Conservation (phyloP, 92 coral and sea anemone species). For the Actinernus sp. region DNA sequence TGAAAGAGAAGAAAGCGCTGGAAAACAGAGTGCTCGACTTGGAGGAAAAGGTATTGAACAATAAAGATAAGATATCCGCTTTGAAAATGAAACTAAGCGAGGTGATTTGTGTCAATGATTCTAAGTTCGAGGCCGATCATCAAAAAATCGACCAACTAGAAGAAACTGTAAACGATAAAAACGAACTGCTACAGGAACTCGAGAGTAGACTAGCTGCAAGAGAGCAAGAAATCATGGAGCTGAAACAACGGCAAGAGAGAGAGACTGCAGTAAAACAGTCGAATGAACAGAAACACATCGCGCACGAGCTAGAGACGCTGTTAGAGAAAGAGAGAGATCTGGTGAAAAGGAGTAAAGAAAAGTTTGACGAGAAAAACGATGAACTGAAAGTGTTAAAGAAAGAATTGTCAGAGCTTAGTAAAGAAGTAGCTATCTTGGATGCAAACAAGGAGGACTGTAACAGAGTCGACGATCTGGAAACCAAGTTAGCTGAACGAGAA, state of each 20-base stretch:
- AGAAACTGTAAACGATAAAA: conserved; percentile 37
- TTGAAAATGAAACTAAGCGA: conserved; percentile 61
- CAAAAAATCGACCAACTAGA: conserved; percentile 45
- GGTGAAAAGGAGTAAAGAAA: not conserved
- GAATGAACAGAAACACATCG: conserved; percentile 7
- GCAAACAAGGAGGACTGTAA: conserved; percentile 49
- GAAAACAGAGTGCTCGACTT: conserved; percentile 42
- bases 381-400: conserved; percentile 18
- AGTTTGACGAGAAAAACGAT: conserved; percentile 12
- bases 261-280: conserved; percentile 2
- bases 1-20: conserved; percentile 58
- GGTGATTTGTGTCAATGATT: conserved; percentile 5
- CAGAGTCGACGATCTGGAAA: conserved; percentile 42
- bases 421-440: conserved; percentile 30
- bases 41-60: conserved; percentile 64
- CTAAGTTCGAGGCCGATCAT: conserved; percentile 21
- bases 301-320: conserved; percentile 33
- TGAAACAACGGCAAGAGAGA: conserved; percentile 11
- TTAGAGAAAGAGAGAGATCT: conserved; percentile 3
- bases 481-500: conserved; percentile 17
- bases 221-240: conserved; percentile 20
- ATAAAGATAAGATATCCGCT: conserved; percentile 50
- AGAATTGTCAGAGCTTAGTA: conserved; percentile 35
- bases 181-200: conserved; percentile 9
- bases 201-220: conserved; percentile 9